A percentile compares a stretch with the other conserved stretches of the same genome.
Evolutionary conservation across 2,888 invertebrate species (phyloP).

Genomic region (Chesias legatella): DNA sequence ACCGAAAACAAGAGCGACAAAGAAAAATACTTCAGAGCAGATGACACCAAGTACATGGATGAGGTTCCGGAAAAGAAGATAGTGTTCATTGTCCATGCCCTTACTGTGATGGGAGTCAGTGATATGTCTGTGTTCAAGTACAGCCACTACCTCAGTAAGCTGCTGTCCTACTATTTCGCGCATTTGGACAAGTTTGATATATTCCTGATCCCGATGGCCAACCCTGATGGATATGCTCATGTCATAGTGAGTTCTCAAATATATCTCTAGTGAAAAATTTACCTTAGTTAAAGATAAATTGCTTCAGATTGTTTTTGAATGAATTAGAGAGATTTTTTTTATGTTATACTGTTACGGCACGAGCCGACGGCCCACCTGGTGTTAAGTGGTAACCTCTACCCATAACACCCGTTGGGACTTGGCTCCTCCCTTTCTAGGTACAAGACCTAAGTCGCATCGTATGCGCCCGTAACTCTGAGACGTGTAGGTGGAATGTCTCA

Average conservation of each 20-base stretch:
- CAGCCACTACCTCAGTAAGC: slow-evolving; percentile 27
- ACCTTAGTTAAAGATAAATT: no score
- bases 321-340: no score
- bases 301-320: no score
- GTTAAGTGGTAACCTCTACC: no score
- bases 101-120: slow-evolving; percentile 49
- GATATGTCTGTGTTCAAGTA: slow-evolving; percentile 11
- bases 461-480: no score
- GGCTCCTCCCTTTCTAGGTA: no score
- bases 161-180: slow-evolving; percentile 47
- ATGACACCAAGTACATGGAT: slow-evolving; percentile 48
- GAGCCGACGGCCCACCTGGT: no score
- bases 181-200: slow-evolving; percentile 65
- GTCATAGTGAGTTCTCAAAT: slow-evolving; percentile 10
- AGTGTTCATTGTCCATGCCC: slow-evolving; percentile 63
- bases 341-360: no score
- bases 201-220: slow-evolving; percentile 63
- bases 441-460: no score
- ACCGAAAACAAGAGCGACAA: slow-evolving; percentile 23
- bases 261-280: no score
- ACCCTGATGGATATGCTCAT: slow-evolving; percentile 54
- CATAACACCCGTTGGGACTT: no score
- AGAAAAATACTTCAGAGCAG: slow-evolving; percentile 37
- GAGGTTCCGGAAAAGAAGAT: slow-evolving; percentile 57
- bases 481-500: no score